These are phyloP conservation scores for Pseudopleuronectes americanus DNA, from an alignment of 2,797 vertebrate species.

Conservation along the genomic window DNA sequence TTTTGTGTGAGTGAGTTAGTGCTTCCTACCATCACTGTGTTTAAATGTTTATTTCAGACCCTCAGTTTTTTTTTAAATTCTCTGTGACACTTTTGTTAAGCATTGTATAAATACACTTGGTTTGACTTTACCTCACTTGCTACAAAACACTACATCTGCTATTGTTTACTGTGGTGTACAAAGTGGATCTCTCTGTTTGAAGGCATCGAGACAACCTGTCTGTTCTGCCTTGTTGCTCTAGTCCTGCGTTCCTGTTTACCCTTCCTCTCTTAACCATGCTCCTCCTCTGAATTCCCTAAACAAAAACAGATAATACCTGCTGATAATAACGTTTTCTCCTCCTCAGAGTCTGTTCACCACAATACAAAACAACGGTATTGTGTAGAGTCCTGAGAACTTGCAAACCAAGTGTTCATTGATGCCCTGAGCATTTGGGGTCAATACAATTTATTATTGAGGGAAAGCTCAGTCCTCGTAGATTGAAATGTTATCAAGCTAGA, in stretches of 20 bases:
- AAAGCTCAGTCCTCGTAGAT: constrained; percentile 1
- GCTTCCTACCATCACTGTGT: constrained; percentile 18
- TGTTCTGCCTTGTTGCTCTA: constrained; percentile 27
- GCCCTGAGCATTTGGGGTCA: constrained; percentile 16
- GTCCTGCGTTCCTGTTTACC: constrained; percentile 21
- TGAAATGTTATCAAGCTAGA: constrained; percentile 28
- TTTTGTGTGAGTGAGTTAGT: constrained; percentile 3
- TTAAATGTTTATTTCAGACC: constrained; percentile 27
- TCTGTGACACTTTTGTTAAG: constrained; percentile 16
- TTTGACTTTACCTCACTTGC: constrained; percentile 10
- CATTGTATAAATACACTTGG: constrained; percentile 31
- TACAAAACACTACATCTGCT: constrained; percentile 19
- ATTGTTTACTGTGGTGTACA: constrained; percentile 16
- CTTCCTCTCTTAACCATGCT: constrained; percentile 19
- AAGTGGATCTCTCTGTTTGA: constrained; percentile 27
- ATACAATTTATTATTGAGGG: constrained; percentile 18
- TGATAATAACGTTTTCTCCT: constrained; percentile 6
- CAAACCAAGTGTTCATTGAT: background rate
- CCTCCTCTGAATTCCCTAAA: constrained; percentile 10
- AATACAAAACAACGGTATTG: constrained; percentile 28
- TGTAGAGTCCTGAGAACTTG: background rate
- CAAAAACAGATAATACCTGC: background rate
- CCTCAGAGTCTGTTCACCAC: constrained; percentile 4
- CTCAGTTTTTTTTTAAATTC: constrained; percentile 18
- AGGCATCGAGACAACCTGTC: constrained; percentile 12